A percentile compares a stretch with the other conserved stretches of the same genome.
These are phyloP conservation scores for Noctua fimbriata DNA, from an alignment of 2,888 invertebrate genomes.

Conservation along the genomic window DNA sequence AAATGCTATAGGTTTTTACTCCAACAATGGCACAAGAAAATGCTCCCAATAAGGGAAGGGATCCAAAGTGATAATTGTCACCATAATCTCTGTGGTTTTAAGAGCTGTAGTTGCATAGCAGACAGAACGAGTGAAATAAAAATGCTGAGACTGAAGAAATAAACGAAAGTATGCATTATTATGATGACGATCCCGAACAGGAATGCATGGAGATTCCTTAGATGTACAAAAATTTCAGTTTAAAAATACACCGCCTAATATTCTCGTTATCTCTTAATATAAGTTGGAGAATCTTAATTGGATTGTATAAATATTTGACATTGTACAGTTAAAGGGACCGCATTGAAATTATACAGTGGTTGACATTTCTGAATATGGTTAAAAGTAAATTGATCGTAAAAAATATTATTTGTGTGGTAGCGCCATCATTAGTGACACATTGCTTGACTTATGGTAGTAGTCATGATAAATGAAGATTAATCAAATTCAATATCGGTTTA, in stretches of 20 bases:
- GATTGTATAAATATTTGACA: conserved; percentile 57
- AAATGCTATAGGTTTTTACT: conserved; percentile 45
- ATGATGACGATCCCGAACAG: conserved; percentile 85
- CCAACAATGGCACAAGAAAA: conserved; percentile 30
- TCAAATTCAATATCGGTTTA: not conserved
- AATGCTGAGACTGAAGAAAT: conserved; percentile 86
- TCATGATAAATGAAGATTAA: conserved; percentile 4
- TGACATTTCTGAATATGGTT: conserved; percentile 23
- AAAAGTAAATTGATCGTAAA: conserved; percentile 28
- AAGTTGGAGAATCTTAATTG: conserved; percentile 57
- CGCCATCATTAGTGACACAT: conserved; percentile 16
- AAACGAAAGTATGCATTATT: conserved; percentile 90
- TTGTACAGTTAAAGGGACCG: conserved; percentile 34
- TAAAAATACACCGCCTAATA: conserved; percentile 47
- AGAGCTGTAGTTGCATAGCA: conserved; percentile 76
- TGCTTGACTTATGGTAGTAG: not conserved
- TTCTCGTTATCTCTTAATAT: conserved; percentile 63
- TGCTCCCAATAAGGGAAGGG: conserved; percentile 40
- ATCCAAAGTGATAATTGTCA: conserved; percentile 44
- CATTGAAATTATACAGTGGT: conserved; percentile 18
- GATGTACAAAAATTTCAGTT: conserved; percentile 49
- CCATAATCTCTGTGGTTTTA: conserved; percentile 71
- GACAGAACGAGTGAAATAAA: conserved; percentile 85
- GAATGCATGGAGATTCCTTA: conserved; percentile 71
- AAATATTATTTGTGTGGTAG: conserved; percentile 12